A percentile compares a stretch with the other conserved stretches of the same genome.
Conservation (phyloP, 2,113 vertebrate genomes). For the Myxocyprinus asiaticus region DNA sequence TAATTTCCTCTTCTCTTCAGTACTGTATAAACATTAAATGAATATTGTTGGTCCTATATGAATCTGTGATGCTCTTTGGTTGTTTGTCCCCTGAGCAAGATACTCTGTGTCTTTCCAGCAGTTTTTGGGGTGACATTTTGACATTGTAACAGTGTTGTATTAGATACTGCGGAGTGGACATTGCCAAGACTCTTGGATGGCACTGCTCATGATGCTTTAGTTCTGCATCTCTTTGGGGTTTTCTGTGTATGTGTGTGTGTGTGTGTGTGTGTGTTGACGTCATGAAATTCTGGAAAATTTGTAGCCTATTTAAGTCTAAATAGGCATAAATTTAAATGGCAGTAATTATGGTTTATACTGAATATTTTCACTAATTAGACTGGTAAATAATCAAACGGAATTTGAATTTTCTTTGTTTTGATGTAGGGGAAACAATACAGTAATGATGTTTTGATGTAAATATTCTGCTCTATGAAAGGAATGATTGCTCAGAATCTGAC, state of each 20-base stretch:
- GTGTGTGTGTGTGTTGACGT: not conserved
- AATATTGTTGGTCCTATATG: too few species aligned
- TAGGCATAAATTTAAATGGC: not conserved
- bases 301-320: not conserved
- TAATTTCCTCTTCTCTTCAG: too few species aligned
- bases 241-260: not conserved
- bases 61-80: too few species aligned
- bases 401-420: not conserved
- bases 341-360: not conserved
- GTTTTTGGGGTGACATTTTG: too few species aligned
- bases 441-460: not conserved
- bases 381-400: not conserved
- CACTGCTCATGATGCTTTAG: too few species aligned
- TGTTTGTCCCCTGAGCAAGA: too few species aligned
- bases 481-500: slow-evolving; percentile 13
- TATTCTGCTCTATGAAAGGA: not conserved
- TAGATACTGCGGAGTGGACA: too few species aligned
- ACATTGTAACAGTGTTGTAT: too few species aligned
- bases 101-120: too few species aligned
- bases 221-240: not conserved
- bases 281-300: not conserved
- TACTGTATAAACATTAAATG: too few species aligned
- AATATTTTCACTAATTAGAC: slow-evolving; percentile 1
- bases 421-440: not conserved
- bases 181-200: too few species aligned